A percentile compares a stretch with the other conserved stretches of the same genome.
Evolutionary conservation across 1,140 invertebrate species (phyloP).

Genomic region (Zaprionus taronus): DNA sequence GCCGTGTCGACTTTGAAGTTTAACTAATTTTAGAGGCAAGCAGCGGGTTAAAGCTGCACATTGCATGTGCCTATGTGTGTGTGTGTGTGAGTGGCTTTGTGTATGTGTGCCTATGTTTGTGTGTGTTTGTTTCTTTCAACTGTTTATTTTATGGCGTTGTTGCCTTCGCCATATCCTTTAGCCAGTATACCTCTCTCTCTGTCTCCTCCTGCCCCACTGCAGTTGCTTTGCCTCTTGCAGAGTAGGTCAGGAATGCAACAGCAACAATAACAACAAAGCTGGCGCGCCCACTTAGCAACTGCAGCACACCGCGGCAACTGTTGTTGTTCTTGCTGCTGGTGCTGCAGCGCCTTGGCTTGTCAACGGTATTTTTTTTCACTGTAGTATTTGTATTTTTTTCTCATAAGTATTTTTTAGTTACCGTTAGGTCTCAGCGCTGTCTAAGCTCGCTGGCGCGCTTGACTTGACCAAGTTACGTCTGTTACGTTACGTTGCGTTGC

Average conservation of each 20-base stretch:
- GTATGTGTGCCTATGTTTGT: no score
- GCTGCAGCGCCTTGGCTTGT: conserved; percentile 33
- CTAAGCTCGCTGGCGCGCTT: conserved; percentile 59
- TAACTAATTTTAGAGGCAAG: conserved; percentile 75
- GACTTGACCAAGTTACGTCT: conserved; percentile 54
- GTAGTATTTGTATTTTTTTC: conserved; percentile 25
- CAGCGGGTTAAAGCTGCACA: conserved; percentile 13
- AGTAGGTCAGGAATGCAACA: conserved; percentile 80
- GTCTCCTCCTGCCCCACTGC: background rate
- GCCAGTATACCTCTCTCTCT: conserved; percentile 38
- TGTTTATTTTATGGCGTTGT: conserved; percentile 49
- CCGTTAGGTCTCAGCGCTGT: conserved; percentile 65
- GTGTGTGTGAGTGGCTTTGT: background rate
- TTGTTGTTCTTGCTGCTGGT: conserved; percentile 33
- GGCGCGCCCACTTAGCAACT: conserved; percentile 5
- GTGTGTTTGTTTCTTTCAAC: conserved; percentile 3
- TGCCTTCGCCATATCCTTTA: conserved; percentile 66
- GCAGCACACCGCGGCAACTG: conserved; percentile 5
- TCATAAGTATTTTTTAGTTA: conserved; percentile 59
- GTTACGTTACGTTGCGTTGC: background rate
- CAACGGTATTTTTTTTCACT: conserved; percentile 45
- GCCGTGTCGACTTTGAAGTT: conserved; percentile 71
- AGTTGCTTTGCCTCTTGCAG: conserved; percentile 37
- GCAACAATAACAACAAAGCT: conserved; percentile 14
- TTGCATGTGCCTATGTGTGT: no score